Base-by-base conservation (phyloP, 1,140 invertebrate genomes). In the Leguminivora glycinivorella region DNA sequence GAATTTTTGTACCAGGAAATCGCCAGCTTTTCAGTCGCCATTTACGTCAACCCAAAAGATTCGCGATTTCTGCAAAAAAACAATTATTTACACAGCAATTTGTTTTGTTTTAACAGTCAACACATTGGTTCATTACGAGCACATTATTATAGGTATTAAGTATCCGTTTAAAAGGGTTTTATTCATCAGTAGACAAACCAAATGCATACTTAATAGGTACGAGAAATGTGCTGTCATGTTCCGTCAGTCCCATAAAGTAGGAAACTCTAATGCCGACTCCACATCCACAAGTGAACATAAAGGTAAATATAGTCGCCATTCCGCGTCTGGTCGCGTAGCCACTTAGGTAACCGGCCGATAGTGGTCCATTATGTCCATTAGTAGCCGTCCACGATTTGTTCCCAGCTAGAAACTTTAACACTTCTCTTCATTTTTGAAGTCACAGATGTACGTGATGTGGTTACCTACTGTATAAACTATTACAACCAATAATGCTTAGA, bases 321-420 rank as follows among this genome's bases (percentile, higher is more conserved):
- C 70, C 29, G 71, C 67, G 66, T 56, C 74, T 63, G 73, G 74
- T 75, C 74, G 71, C 72, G 74, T 75, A 77, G 40, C 73, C 76
- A 77, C 76, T 75, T 75, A 77, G 72, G 70, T 72, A 71, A 73
- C 69, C 68, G 73, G 26, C 70, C 70, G 70, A 72, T 72, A 69
- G 69, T 72, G 70, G 58, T 66, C 60, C 63, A 67, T 56, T 34
- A 56, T 52, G 47, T 47, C 40, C 68, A 69, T 69, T 69, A 69
- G 68, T n/a, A 26, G 67, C 24, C 43, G 68, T 56, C 47, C 25
- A 25, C 68, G 68, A 69, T 69, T 69, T 69, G 68, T 69, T 69
- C 47, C 68, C 22, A 52, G 47, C 26, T 69, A 26, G 47, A 69
- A 69, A 31, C 25, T 69, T 56, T 52, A 69, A 69, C 19, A 40